Base-by-base conservation (phyloP, 1,140 invertebrate genomes). In the Papilio polyxenes region DNA sequence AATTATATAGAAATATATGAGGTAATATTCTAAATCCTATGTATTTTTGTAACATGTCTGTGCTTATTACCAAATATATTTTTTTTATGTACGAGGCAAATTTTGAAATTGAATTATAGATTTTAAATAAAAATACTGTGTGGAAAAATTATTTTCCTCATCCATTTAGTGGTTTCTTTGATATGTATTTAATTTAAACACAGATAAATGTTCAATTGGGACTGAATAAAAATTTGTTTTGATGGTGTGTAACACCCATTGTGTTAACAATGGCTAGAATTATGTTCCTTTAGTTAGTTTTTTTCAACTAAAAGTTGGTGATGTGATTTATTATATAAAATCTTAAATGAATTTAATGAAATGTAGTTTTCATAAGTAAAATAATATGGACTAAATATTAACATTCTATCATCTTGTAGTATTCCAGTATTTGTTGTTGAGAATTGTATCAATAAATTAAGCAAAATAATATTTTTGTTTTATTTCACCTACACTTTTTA, bases 281-380 rank as follows among this genome's bases (percentile, higher is more conserved):
- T 91, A 90, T 91, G 91, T 93, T 92, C 92, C 91, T 94, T 93
- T 92, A 92, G 87, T 93, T 92, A 89, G 90, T 92, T 90, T 92
- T 92, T 87, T 88, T 92, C 91, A 93, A 92, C 93, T 93, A 44
- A 92, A 94, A 94, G 92, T 93, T 94, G 93, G 87, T 92, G 92
- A 91, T 94, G 92, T 93, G 92, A 92, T 94, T 92, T 92, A 89
- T 89, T 86, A 87, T 90, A 92, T 87, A 90, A 88, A 86, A 90
- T 91, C 81, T 86, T 89, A 87, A 89, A 92, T 89, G 88, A 88
- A 90, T 90, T 90, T 89, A 91, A 89, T 86, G 88, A 90, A 91
- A 92, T 91, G 90, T 91, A 92, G 87, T 89, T 92, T 90, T 87
- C 89, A 87, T 90, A 90, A 90, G 87, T 92, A 92, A 88, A 83